Evolutionary conservation across 2,113 vertebrate species (phyloP), one percentile per base, ranked within the genome.

Genomic region (Azemiops feae): DNA sequence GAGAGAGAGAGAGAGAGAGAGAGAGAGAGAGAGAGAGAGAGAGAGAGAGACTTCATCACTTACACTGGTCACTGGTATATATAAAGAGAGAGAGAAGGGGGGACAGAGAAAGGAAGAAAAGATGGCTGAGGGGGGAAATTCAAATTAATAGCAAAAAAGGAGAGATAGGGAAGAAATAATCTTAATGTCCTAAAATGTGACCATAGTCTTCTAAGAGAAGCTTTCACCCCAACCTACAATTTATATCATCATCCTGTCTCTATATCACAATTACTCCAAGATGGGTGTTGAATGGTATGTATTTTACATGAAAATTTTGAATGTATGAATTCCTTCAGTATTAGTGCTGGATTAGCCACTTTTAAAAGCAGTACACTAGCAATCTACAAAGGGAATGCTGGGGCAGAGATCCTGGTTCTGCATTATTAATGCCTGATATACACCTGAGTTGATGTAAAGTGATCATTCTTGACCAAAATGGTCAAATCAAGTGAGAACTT

Each of bases 21-120:
- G 8, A 43, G 0, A 43, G 8, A 10, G 1, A 81, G 34, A 3
- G 2, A 43, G 34, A n/a, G 2, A n/a, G 5, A 16, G 0, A 14
- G 10, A 64, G 12, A n/a, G 5, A 20, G 5, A 5, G 60, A n/a
- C 6, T n/a, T n/a, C n/a, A n/a, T n/a, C n/a, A n/a, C n/a, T n/a
- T n/a, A n/a, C n/a, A n/a, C n/a, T n/a, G n/a, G n/a, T n/a, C n/a
- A n/a, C n/a, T n/a, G n/a, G n/a, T n/a, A n/a, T n/a, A n/a, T n/a
- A n/a, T 12, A 14, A 11, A 12, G 23, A 9, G 3, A 30, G 25
- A 11, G 1, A 60, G 2, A 27, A 9, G 30, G 1, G 12, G 10
- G 12, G 27, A 12, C 1, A 69, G 4, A 5, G 3, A 34, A 34
- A 74, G 14, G 5, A 34, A 74, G n/a, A 74, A 74, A 74, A 74